Evolutionary conservation across 2,888 invertebrate species (phyloP), one percentile per base, ranked within the genome.

Genomic region (Linnaemya vulpina): DNA sequence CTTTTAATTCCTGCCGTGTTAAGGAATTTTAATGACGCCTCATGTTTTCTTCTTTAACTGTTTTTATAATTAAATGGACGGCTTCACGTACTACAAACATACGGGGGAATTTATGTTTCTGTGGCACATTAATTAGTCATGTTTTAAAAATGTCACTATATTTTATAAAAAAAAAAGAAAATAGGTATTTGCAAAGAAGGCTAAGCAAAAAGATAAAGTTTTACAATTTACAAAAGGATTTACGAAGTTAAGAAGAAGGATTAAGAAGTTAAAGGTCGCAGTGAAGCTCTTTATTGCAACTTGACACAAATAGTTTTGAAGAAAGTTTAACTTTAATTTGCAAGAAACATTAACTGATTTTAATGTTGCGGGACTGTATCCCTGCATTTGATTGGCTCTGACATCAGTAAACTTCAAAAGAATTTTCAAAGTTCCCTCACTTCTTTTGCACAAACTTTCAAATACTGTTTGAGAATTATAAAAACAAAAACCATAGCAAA

Each of bases 21-120:
- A 43, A 82, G 46, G 63, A 82, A 73, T 83, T 77, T 83, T 77
- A 83, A 71, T 83, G 82, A 83, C 43, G 58, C 49, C 63, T 71
- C 35, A 55, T 76, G 55, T 67, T 46, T 7, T 9, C 22, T 40
- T 30, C 30, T 30, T 30, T 30, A 3, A 3, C 5, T 30, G 2
- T 30, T 30, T 30, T 30, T 30, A 3, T 51, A 40, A 49, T 67
- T 7, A 5, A 22, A 17, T 13, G 55, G 38, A n/a, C 51, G 38
- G 11, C 15, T 10, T 1, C 10, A 40, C 40, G 3, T 40, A 13
- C 11, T 11, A 3, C 11, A 40, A 11, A 3, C 40, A 40, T 3
- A 22, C 10, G 35, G 30, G 40, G 8, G 40, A 20, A 30, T 62
- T 63, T 35, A 35, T 35, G 43, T 35, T 62, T 81, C 63, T 81